Base-by-base conservation (phyloP, 2,888 invertebrate species). In the Liopterus haemorrhoidalis region DNA sequence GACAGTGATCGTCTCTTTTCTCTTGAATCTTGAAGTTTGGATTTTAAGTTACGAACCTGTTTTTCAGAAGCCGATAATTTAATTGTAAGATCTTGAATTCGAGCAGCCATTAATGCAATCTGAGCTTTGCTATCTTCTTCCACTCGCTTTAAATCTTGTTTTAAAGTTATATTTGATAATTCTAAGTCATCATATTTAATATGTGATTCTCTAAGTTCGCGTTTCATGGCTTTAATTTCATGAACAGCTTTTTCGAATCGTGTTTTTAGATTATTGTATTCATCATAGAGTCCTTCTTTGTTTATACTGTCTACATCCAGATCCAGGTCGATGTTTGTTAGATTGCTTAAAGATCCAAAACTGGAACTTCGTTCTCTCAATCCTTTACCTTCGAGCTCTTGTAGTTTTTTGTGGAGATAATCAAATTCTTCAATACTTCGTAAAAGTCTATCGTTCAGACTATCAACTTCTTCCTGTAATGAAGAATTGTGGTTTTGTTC, bases 11-110 rank as follows among this genome's bases (percentile, higher is more conserved):
- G 74, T 51, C 90, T 71, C 55, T 89, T 85, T 57, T 85, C 85
- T 55, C 83, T 74, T 0, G 79, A 79, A 59, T 89, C 89, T 51
- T 82, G 80, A 48, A 87, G 70, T 64, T 89, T 90, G 57, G 85
- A 85, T 65, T 87, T 88, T 15, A 88, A 63, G 2, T 78, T 79
- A 41, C 88, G 73, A 5, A 85, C 82, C 66, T 88, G 88, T 56
- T 86, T 84, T 60, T 91, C 91, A 1, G 88, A 85, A 0, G 79
- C 76, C 5, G 81, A 81, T 48, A 91, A 72, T 63, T 91, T 92
- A 41, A 79, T 75, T 0, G 90, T 89, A 20, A 93, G 70, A 62
- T 90, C 88, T 60, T 90, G 81, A 47, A 93, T 83, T 37, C 90
- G 76, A 16, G 83, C 82, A 0, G 85, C 85, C 81, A 92, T 84